Conservation (phyloP, 2,888 invertebrate genomes). For the Stenodera caucasica region DNA sequence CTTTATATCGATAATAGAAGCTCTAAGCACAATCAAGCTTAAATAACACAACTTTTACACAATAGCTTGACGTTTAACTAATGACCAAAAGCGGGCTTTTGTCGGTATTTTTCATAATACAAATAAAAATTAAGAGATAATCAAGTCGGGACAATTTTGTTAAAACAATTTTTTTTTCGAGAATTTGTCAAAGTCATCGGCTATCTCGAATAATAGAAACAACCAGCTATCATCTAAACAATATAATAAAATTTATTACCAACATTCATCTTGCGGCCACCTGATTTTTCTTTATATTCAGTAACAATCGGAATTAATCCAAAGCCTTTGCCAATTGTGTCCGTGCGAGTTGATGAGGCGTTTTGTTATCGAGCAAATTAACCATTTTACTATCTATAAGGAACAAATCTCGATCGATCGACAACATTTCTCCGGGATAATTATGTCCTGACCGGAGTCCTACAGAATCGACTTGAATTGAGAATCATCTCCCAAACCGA, state of each 20-base stretch:
- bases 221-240: not conserved
- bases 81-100: not conserved
- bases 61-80: not conserved
- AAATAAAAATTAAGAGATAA: conserved; percentile 2
- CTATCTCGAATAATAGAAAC: not conserved
- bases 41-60: not conserved
- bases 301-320: not conserved
- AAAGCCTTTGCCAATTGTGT: not conserved
- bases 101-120: not conserved
- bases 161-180: not conserved
- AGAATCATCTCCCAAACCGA: not conserved
- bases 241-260: conserved; percentile 1
- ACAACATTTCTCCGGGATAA: too few relatives aligned
- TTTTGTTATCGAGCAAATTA: not conserved
- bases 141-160: conserved; percentile 2
- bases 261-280: not conserved
- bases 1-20: not conserved
- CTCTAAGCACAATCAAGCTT: not conserved
- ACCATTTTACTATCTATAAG: too few relatives aligned
- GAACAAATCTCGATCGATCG: too few relatives aligned
- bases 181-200: not conserved
- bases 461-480: too few relatives aligned
- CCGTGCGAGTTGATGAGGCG: not conserved
- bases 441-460: too few relatives aligned
- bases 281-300: conserved; percentile 1